These are phyloP conservation scores for Lasioglossum baleicum DNA, from an alignment of 1,140 invertebrate species.

Conservation along the genomic window DNA sequence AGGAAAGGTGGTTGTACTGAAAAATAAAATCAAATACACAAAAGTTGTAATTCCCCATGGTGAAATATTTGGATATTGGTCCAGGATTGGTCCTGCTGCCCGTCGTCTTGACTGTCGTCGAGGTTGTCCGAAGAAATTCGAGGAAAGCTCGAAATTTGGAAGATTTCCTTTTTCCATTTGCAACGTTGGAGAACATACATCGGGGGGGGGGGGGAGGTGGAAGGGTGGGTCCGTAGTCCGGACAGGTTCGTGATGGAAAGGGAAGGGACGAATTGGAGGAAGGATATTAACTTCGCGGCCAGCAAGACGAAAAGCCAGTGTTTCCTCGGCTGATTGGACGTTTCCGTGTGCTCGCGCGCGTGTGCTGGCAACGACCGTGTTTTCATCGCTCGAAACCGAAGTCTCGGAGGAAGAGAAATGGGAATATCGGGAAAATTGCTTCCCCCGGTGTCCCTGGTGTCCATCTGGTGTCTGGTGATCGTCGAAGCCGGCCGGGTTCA, in stretches of 20 bases:
- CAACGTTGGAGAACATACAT: background rate
- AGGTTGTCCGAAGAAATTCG: too few relatives aligned
- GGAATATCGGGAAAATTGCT: constrained; percentile 50
- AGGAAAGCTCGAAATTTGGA: too few relatives aligned
- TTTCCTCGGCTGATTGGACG: constrained; percentile 38
- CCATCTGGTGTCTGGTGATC: constrained; percentile 50
- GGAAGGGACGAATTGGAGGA: constrained; percentile 14
- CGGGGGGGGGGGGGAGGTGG: background rate
- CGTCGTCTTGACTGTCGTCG: too few relatives aligned
- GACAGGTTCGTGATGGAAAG: background rate
- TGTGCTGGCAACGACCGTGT: constrained; percentile 20
- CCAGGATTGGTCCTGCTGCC: too few relatives aligned
- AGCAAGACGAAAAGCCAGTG: constrained; percentile 33
- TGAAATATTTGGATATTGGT: too few relatives aligned
- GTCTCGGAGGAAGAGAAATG: constrained; percentile 39
- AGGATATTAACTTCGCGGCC: constrained; percentile 15
- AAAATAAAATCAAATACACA: too few relatives aligned
- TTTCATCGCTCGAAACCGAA: constrained; percentile 31
- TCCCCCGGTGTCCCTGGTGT: constrained; percentile 41
- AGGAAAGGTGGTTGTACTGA: too few relatives aligned
- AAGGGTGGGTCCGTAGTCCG: background rate
- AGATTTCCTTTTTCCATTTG: background rate
- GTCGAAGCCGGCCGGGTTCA: constrained; percentile 28
- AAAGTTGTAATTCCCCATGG: too few relatives aligned
- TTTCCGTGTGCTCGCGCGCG: constrained; percentile 19